Evolutionary conservation across 2,797 vertebrate species (phyloP).

Genomic region (Argya squamiceps): DNA sequence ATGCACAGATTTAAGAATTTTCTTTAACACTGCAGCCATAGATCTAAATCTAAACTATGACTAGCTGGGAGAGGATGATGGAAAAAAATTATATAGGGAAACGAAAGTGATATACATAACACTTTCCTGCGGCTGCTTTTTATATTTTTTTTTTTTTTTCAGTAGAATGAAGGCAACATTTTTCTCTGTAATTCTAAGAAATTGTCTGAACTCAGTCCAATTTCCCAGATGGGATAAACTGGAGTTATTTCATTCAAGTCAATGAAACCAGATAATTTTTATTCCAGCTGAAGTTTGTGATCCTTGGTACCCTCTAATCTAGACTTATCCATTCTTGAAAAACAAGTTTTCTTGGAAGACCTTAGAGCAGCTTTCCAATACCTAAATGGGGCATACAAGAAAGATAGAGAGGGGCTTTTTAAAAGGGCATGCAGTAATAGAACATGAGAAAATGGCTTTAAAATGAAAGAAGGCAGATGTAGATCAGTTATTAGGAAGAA

Average conservation of each 20-base stretch:
- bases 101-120: not conserved
- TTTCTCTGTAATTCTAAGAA: not conserved
- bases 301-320: not conserved
- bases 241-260: not conserved
- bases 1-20: not conserved
- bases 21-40: not conserved
- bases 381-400: not conserved
- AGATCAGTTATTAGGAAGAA: not conserved
- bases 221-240: not conserved
- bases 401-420: not conserved
- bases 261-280: not conserved
- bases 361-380: not conserved
- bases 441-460: not conserved
- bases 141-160: not conserved
- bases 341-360: not conserved
- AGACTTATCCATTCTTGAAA: not conserved
- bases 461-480: not conserved
- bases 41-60: not conserved
- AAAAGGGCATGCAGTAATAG: not conserved
- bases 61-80: not conserved
- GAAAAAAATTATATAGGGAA: not conserved
- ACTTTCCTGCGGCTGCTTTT: not conserved
- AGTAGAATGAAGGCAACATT: not conserved
- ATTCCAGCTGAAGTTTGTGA: not conserved
- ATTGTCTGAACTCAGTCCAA: not conserved